Conservation (phyloP, 2,888 invertebrate genomes). For the Ochropacha duplaris region DNA sequence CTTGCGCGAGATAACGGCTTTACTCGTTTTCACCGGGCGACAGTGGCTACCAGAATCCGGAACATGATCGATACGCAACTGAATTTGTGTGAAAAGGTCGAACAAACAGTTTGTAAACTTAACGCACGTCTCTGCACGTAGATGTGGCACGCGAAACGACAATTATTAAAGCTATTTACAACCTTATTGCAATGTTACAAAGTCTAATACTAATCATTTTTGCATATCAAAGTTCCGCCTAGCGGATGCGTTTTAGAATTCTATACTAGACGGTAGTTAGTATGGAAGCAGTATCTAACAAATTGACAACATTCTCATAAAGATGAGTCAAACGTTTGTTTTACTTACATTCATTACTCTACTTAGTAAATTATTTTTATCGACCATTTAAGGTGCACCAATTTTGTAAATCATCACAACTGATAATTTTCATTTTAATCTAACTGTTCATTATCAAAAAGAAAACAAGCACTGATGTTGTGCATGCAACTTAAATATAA, state of each 20-base stretch:
- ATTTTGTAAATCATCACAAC: no score
- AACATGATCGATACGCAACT: conserved; percentile 32
- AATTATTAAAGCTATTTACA: neutral
- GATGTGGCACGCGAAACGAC: neutral
- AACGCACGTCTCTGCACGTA: conserved; percentile 1
- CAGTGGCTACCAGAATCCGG: conserved; percentile 36
- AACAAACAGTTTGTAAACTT: conserved; percentile 27
- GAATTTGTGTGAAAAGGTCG: conserved; percentile 37
- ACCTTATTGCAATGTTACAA: neutral
- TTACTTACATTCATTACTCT: neutral
- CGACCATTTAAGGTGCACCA: no score
- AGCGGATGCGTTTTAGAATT: conserved; percentile 2
- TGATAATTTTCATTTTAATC: no score
- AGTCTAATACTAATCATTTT: neutral
- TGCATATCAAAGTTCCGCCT: neutral
- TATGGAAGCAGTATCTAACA: neutral
- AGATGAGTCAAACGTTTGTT: neutral
- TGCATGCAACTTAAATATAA: no score
- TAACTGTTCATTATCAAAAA: no score
- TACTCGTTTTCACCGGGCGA: conserved; percentile 46
- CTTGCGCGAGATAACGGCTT: conserved; percentile 47
- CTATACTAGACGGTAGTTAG: neutral
- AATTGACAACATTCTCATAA: conserved; percentile 1
- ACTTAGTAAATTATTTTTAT: neutral
- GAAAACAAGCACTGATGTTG: no score